A percentile compares a stretch with the other conserved stretches of the same genome.
phyloP scores from a whole-genome alignment of 2,797 vertebrate genomes.

The Merluccius polli region DNA sequence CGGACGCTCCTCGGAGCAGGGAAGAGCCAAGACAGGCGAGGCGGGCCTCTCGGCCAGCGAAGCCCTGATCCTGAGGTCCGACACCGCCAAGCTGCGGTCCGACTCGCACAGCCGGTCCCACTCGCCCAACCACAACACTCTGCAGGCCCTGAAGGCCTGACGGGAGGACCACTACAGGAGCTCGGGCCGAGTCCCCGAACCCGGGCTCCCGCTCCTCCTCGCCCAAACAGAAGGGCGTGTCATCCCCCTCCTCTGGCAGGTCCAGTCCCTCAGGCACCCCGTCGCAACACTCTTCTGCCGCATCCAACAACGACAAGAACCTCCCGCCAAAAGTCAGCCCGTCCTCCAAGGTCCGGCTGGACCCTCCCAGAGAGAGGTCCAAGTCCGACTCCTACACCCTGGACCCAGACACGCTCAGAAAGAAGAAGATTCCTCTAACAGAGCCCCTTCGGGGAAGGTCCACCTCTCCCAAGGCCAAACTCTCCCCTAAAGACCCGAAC shows the following conservation, averaged over 20 bases:
- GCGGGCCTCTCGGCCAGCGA: constrained; percentile 86
- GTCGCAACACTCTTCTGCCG: constrained; percentile 84
- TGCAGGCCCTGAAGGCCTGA: constrained; percentile 94
- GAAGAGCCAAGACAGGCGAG: constrained; percentile 81
- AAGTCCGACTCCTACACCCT: constrained; percentile 98
- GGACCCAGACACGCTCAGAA: constrained; percentile 93
- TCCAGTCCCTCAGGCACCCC: constrained; percentile 81
- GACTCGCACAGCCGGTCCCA: constrained; percentile 96
- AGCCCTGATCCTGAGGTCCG: constrained; percentile 90
- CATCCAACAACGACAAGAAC: constrained; percentile 86
- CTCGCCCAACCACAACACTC: constrained; percentile 97
- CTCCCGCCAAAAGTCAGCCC: constrained; percentile 83
- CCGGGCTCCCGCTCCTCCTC: constrained; percentile 89
- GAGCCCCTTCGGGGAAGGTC: constrained; percentile 92
- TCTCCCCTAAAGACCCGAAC: constrained; percentile 79
- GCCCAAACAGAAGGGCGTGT: constrained; percentile 87
- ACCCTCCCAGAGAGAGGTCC: constrained; percentile 94
- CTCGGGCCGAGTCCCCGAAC: constrained; percentile 90
- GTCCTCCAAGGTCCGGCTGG: constrained; percentile 87
- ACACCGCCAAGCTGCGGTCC: constrained; percentile 90
- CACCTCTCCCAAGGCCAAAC: constrained; percentile 94
- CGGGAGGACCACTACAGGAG: constrained; percentile 76
- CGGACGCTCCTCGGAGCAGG: constrained; percentile 82
- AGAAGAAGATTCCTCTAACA: constrained; percentile 92
- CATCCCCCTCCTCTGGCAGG: constrained; percentile 77